Evolutionary conservation across 2,113 vertebrate genomes (phyloP).

Genomic region (Dicerorhinus sumatrensis): DNA sequence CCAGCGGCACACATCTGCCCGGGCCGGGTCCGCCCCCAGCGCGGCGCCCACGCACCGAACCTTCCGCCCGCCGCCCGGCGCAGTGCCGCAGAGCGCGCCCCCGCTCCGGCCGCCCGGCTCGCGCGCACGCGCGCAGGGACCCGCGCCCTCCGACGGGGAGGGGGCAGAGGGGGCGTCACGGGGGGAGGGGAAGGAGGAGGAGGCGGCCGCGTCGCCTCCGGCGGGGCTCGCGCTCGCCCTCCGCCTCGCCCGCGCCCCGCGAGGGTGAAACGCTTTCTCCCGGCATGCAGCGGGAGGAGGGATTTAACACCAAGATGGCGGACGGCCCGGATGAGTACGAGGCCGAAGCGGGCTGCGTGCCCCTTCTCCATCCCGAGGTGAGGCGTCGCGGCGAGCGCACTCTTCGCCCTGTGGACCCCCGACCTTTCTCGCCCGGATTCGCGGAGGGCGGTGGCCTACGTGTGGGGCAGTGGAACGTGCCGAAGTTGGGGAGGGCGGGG

Average conservation of each 20-base stretch:
- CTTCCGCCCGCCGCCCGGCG: not conserved
- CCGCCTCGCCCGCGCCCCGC: conserved; percentile 59
- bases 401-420: not conserved
- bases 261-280: conserved; percentile 86
- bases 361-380: conserved; percentile 97
- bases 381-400: not conserved
- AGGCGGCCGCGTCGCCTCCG: conserved; percentile 21
- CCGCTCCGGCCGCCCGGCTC: no score
- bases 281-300: conserved; percentile 94
- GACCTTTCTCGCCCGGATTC: not conserved
- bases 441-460: not conserved
- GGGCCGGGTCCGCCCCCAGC: not conserved
- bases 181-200: not conserved
- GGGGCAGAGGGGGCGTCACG: conserved; percentile 32
- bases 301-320: conserved; percentile 96
- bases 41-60: conserved; percentile 9
- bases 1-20: not conserved
- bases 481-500: conserved; percentile 34
- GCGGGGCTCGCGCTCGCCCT: conserved; percentile 52
- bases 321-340: conserved; percentile 97
- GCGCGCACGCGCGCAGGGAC: conserved; percentile 3
- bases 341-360: conserved; percentile 96
- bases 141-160: not conserved
- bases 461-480: not conserved
- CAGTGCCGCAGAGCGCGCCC: conserved; percentile 69